Evolutionary conservation across 2,888 invertebrate genomes (phyloP), one percentile per base, ranked within the genome.

Genomic region (Celastrina argiolus): DNA sequence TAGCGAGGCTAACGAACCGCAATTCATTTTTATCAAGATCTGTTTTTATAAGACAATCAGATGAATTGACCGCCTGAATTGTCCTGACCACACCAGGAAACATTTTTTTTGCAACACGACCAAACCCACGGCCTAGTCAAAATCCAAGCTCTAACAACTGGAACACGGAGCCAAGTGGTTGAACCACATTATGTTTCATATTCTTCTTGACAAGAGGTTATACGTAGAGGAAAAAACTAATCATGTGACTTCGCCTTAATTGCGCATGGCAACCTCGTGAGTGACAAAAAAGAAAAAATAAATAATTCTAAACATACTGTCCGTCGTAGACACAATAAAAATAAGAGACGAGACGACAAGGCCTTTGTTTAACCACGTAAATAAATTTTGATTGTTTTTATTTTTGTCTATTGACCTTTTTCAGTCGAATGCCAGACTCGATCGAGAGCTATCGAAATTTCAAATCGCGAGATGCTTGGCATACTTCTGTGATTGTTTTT

Each of bases 291-390:
- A 61, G 12, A 56, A 1, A 26, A 58, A 59, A 31, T 31, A 28
- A 6, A 7, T 8, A 7, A 59, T 59, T 61, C 61, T 61, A 22
- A 59, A 1, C 59, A 61, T 14, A 22, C 22, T 12, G 14, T 22
- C 22, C 51, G 61, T 39, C 61, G 61, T 61, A 61, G 61, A 61
- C 61, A 61, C 61, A 61, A 61, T 39, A 61, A 61, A 61, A 61
- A 18, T 36, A 59, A 36, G 36, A 36, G 34, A 8, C 34, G 10
- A 22, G 18, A 61, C n/a, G 59, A 7, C 34, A 22, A 39, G 61
- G 39, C 26, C 36, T 39, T 61, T 61, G 61, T 39, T 31, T 39
- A 36, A 22, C 22, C 36, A 39, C 22, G 36, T 18, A 36, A 39
- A 61, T 61, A 18, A 12, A 16, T 36, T 39, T 61, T 26, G 18